Evolutionary conservation across 2,113 vertebrate genomes (phyloP), one percentile per base, ranked within the genome.

Genomic region (Baryphthengus martii): DNA sequence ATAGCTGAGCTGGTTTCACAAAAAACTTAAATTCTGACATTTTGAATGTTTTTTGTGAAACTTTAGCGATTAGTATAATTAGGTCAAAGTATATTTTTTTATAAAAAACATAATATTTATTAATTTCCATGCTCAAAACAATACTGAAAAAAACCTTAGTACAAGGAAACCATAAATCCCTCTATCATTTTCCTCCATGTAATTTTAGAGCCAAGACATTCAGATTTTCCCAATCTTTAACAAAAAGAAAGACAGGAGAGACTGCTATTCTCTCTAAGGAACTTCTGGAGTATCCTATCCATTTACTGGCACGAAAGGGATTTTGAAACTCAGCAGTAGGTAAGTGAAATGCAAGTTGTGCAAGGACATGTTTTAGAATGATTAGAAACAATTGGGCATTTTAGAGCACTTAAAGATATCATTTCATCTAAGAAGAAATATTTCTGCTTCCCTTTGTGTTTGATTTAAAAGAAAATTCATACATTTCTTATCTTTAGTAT

Each of bases 271-370:
- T 76, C 26, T 24, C 5, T n/a, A 44, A 70, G 14, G 17, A 62
- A 62, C 31, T 89, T 71, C 45, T 88, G 10, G 17, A 18, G 17
- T 90, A 37, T 52, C 33, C 29, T 76, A 20, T 61, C 50, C 66
- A 7, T 70, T 87, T 66, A 37, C 16, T 61, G 62, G 79, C 21
- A 76, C 26, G 8, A 72, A 85, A 80, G 49, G 24, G 19, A 76
- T 88, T 90, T 88, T 85, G 37, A 67, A 88, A 66, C 44, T 68
- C 79, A 86, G 37, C 63, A 83, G 53, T 61, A 71, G 29, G 45
- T 47, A 92, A 85, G 17, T 50, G 26, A 29, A 88, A 71, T 52
- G 20, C 39, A 76, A 65, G 8, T 68, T 73, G 8, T 56, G 21
- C 26, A 76, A 88, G 29, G 18, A 42, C 14, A 8, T 65, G 37